Base-by-base conservation (phyloP, 2,888 invertebrate species). In the Plusia festucae region DNA sequence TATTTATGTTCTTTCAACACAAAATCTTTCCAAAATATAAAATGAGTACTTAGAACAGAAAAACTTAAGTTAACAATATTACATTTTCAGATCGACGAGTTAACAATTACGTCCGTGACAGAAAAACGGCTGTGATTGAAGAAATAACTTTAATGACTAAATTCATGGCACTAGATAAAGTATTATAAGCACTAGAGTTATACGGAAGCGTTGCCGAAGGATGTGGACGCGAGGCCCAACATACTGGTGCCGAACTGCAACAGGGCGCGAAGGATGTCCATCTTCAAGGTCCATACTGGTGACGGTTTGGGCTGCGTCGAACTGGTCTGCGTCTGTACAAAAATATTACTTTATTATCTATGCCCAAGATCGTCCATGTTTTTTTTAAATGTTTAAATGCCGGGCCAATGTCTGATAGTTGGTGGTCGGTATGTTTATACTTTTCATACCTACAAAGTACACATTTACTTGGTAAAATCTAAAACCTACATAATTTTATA, bases 241-340 rank as follows among this genome's bases (percentile, higher is more conserved):
- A 94, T 44, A 67, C 86, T 90, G 52, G 91, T 88, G 0, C 85
- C 88, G 72, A 93, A 93, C 73, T 91, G 91, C 1, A 94, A 76
- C 8, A 92, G 0, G 0, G 94, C 91, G 22, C 91, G 85, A 9
- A 93, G 62, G 58, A 94, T 80, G 78, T 91, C 91, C 86, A 91
- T 82, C 83, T 93, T 93, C 18, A 95, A 76, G 4, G 88, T 88
- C 90, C 88, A 89, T 3, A 92, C 66, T 0, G 91, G 92, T 2
- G 90, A 90, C 6, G 78, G 22, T 6, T 79, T 15, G 0, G 77
- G 15, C 27, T 44, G n/a, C 7, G 68, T 15, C 0, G 73, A n/a
- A 5, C 20, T 49, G 46, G 72, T 24, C 20, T 54, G 34, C 16
- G 59, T 32, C 58, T 65, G 55, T 30, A 51, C 54, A 60, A 40